These are phyloP conservation scores for Channa argus DNA, from an alignment of 2,113 vertebrate species.

Conservation along the genomic window DNA sequence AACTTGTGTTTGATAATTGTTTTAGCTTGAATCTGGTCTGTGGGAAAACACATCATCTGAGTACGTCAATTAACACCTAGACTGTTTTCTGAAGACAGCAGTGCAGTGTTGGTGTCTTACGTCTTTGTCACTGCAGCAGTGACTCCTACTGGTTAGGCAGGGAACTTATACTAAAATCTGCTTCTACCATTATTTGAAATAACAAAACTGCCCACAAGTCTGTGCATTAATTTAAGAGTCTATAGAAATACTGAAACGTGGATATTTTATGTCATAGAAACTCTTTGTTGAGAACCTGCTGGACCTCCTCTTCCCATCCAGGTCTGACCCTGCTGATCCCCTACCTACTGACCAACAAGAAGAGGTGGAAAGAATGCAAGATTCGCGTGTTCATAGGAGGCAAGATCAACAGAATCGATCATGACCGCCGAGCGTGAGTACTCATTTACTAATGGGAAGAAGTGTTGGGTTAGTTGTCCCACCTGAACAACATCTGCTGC, in stretches of 20 bases:
- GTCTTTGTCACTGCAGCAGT: background rate
- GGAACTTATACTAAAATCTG: no score
- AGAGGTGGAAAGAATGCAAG: slow-evolving; percentile 86
- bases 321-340: slow-evolving; percentile 97
- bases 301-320: slow-evolving; percentile 19
- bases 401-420: slow-evolving; percentile 97
- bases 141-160: background rate
- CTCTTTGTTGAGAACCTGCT: background rate
- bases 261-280: background rate
- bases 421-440: slow-evolving; percentile 96
- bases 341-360: slow-evolving; percentile 94
- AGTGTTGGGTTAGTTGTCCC: background rate
- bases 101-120: background rate
- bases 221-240: no score
- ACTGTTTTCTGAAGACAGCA: no score
- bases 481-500: background rate
- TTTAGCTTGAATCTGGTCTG: no score
- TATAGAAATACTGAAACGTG: no score
- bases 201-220: no score
- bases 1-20: no score
- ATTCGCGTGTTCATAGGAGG: slow-evolving; percentile 86
- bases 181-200: no score
- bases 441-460: background rate
- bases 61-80: no score
- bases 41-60: no score